These are phyloP conservation scores for Camponotus vicinus DNA, from an alignment of 1,140 invertebrate species.

Conservation along the genomic window DNA sequence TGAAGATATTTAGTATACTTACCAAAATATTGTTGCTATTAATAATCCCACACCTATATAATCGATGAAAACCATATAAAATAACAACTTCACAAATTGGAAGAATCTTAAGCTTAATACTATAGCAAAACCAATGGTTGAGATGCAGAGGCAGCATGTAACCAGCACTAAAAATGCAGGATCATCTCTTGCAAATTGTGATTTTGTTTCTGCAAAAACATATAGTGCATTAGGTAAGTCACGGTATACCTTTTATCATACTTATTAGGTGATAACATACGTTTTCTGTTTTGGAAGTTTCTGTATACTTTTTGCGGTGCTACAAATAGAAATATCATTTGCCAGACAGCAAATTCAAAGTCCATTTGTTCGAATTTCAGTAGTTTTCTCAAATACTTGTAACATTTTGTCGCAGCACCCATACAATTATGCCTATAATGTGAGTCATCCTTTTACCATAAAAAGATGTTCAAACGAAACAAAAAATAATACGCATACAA, in stretches of 20 bases:
- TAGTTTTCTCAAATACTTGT: conserved; percentile 96
- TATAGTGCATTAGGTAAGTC: conserved; percentile 1
- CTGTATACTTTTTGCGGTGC: conserved; percentile 99
- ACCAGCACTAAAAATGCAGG: conserved; percentile 98
- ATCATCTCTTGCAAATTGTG: conserved; percentile 99
- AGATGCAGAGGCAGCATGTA: conserved; percentile 94
- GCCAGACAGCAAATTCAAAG: conserved; percentile 99
- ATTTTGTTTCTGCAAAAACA: conserved; percentile 95
- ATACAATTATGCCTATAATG: conserved; percentile 89
- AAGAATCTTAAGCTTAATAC: conserved; percentile 92
- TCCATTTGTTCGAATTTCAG: conserved; percentile 99
- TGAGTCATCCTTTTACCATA: conserved; percentile 15
- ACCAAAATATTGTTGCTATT: conserved; percentile 97
- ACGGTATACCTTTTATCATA: conserved; percentile 1
- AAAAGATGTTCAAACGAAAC: not conserved
- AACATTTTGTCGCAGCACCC: conserved; percentile 95
- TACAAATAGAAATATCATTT: conserved; percentile 98
- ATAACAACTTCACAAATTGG: conserved; percentile 94
- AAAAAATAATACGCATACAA: conserved; percentile 8
- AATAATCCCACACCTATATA: conserved; percentile 95
- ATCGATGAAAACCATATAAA: conserved; percentile 98
- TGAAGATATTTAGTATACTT: conserved; percentile 76
- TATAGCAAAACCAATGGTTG: conserved; percentile 96
- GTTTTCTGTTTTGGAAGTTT: conserved; percentile 99
- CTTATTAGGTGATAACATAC: conserved; percentile 87